phyloP scores from a whole-genome alignment of 2,113 vertebrate genomes.

The Cyanistes caeruleus region DNA sequence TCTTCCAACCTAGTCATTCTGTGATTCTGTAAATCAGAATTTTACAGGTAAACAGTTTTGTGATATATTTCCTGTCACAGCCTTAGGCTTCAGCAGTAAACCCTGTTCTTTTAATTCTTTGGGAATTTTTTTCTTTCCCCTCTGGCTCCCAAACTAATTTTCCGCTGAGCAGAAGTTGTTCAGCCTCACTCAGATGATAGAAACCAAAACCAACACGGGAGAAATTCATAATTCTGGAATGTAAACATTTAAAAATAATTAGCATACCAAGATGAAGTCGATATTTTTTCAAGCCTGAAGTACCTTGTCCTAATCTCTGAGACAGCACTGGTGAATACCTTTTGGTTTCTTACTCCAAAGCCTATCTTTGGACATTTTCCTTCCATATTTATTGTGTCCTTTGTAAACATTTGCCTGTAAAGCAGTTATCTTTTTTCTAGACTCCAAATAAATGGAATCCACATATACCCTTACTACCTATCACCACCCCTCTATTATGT shows the following conservation, averaged over 20 bases:
- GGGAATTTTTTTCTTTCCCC: not conserved
- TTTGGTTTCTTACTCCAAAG: not conserved
- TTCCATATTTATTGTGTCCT: not conserved
- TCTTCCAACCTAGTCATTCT: too few relatives aligned
- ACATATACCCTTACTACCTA: fast-evolving
- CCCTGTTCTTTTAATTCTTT: not conserved
- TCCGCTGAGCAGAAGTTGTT: not conserved
- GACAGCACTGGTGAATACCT: not conserved
- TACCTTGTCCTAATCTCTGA: not conserved
- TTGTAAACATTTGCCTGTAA: not conserved
- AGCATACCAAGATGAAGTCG: not conserved
- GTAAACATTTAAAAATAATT: not conserved
- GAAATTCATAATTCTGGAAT: not conserved
- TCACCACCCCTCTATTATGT: fast-evolving
- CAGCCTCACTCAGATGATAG: not conserved
- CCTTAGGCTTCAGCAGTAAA: not conserved
- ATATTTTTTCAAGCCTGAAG: not conserved
- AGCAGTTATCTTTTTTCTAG: not conserved
- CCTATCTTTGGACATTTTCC: not conserved
- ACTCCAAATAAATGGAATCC: not conserved
- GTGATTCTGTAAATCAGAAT: not conserved
- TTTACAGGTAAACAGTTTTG: constrained; percentile 2
- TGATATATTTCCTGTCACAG: not conserved
- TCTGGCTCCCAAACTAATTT: constrained; percentile 29
- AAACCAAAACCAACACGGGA: not conserved